phyloP scores from a whole-genome alignment of 2,113 vertebrate genomes.

The Pomatostomus ruficeps region DNA sequence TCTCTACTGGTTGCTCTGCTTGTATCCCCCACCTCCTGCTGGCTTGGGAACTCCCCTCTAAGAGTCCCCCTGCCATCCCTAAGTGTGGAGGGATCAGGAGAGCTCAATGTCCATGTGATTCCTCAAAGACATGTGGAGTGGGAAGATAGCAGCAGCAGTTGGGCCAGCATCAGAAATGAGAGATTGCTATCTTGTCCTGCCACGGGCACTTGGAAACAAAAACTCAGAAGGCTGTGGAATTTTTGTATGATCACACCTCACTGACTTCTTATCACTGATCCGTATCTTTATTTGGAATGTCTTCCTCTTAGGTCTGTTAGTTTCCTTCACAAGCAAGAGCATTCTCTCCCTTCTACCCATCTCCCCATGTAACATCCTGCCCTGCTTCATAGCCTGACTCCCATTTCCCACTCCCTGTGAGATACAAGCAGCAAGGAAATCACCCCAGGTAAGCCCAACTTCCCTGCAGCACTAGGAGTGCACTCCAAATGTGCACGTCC shows the following conservation, averaged over 20 bases:
- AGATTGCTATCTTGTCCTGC: neutral
- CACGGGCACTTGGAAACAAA: neutral
- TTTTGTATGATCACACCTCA: neutral
- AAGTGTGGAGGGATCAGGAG: neutral
- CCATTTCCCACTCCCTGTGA: neutral
- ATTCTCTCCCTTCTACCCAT: neutral
- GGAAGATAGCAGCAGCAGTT: neutral
- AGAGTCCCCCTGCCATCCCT: neutral
- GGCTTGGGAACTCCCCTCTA: neutral
- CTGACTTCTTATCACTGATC: neutral
- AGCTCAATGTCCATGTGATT: neutral
- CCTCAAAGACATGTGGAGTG: neutral
- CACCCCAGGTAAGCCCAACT: neutral
- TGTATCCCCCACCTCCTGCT: neutral
- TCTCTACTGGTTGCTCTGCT: neutral
- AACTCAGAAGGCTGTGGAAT: neutral
- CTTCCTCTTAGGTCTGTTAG: neutral
- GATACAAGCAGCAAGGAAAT: neutral
- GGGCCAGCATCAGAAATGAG: neutral
- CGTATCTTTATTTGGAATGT: fast-evolving
- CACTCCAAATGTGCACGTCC: neutral
- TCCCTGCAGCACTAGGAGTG: neutral
- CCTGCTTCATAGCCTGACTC: neutral
- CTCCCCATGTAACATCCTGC: neutral
- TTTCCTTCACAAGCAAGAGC: neutral